Base-by-base conservation (phyloP, 1,140 invertebrate species). In the Drosophila tani region DNA sequence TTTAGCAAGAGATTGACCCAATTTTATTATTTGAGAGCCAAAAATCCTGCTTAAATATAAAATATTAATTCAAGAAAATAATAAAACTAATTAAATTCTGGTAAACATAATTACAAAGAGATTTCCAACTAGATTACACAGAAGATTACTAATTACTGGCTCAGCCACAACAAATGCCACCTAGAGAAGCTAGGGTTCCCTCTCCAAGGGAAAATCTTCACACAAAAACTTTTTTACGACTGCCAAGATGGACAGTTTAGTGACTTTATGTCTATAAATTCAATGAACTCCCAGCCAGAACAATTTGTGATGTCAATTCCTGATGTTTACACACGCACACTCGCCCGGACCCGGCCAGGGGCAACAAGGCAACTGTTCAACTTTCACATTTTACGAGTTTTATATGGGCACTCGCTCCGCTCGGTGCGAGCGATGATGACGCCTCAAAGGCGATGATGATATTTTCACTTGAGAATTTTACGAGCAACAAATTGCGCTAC, bases 401-500 rank as follows among this genome's bases (percentile, higher is more conserved):
- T 88, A 84, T 88, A 88, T 88, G 65, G 78, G 40, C 67, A 38
- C 58, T 47, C 81, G 64, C 67, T 70, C 21, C 24, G 35, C 60
- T 82, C 69, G 50, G 66, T 79, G 77, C 77, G 55, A 29, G 55
- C 29, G 32, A 85, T 86, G 74, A 85, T 62, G 68, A 85, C 70
- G 62, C 68, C 79, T 78, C 77, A 50, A 67, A 70, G 55, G 79
- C 60, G 74, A 75, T 81, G 70, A 81, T 74, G 75, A 82, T 64
- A 79, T 71, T 80, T 82, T 85, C 85, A 88, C 85, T 88, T 64
- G 75, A 82, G 75, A 66, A 79, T 81, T 88, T 90, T 90, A 90
- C 85, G 85, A 90, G 71, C 86, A 79, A 86, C 82, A 90, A 90
- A 90, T 90, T 90, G 85, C 83, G 75, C 85, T 91, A 90, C 85